Percentiles rank a stretch among this genome's conserved stretches.
These are phyloP conservation scores for Adela reaumurella DNA, from an alignment of 2,888 invertebrate genomes.

Conservation along the genomic window DNA sequence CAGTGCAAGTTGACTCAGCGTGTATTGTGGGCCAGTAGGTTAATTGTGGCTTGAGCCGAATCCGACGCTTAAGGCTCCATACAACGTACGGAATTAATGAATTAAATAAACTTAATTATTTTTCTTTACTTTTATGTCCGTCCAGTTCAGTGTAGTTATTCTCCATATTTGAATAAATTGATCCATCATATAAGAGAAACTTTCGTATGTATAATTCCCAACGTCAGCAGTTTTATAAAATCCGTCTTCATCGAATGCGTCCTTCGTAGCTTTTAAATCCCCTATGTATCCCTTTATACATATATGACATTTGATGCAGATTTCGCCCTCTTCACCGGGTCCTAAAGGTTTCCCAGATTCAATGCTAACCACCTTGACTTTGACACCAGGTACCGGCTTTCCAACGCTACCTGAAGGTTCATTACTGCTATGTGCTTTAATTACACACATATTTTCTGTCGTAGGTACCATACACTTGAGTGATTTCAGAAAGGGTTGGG, in stretches of 20 bases:
- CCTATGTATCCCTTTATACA: constrained; percentile 71
- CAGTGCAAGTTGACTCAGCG: too few relatives aligned
- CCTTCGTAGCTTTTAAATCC: constrained; percentile 54
- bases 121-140: too few relatives aligned
- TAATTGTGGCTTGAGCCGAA: too few relatives aligned
- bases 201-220: constrained; percentile 66
- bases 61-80: too few relatives aligned
- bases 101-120: too few relatives aligned
- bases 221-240: constrained; percentile 71
- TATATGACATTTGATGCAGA: constrained; percentile 66
- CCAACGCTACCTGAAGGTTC: constrained; percentile 3
- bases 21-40: too few relatives aligned
- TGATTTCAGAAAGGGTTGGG: constrained; percentile 19
- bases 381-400: neutral
- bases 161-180: too few relatives aligned
- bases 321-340: constrained; percentile 62
- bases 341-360: constrained; percentile 53
- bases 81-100: too few relatives aligned
- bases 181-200: constrained; percentile 68
- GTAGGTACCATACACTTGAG: constrained; percentile 65
- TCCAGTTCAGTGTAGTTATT: too few relatives aligned
- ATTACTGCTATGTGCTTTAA: neutral
- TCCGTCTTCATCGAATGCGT: constrained; percentile 59
- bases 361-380: constrained; percentile 27
- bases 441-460: constrained; percentile 60